A percentile compares a stretch with the other conserved stretches of the same genome.
phyloP scores from a whole-genome alignment of 2,797 vertebrate species.

The Tragelaphus oryx region DNA sequence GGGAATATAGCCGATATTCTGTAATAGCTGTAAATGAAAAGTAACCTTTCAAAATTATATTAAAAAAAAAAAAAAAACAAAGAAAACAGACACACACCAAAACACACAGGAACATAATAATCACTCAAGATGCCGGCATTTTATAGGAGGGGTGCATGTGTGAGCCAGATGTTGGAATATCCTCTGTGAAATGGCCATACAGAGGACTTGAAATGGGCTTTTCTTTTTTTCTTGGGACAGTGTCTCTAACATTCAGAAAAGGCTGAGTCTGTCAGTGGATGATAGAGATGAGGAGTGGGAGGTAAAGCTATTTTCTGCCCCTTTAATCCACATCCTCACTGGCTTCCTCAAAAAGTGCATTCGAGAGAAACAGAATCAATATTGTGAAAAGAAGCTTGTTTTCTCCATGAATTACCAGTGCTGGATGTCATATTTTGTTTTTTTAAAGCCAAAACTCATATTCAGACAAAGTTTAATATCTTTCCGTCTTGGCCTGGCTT shows the following conservation, averaged over 20 bases:
- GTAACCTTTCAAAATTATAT: no score
- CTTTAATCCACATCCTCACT: background rate
- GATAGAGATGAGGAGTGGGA: background rate
- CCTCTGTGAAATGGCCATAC: background rate
- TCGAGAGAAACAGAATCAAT: constrained; percentile 2
- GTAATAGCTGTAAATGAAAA: no score
- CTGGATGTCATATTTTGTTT: background rate
- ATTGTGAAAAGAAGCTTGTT: background rate
- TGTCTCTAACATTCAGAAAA: background rate
- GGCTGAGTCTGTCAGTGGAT: background rate
- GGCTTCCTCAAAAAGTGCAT: constrained; percentile 15
- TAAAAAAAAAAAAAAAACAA: background rate
- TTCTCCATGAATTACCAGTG: background rate
- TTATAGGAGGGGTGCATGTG: background rate
- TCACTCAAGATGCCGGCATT: background rate
- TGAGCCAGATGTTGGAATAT: background rate
- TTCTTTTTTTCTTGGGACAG: background rate
- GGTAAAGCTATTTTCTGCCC: background rate
- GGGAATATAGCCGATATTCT: no score
- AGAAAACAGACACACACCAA: background rate
- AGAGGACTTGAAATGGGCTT: background rate
- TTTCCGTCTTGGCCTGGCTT: background rate
- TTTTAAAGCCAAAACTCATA: background rate
- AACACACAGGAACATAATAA: background rate
- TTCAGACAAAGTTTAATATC: background rate